These are phyloP conservation scores for Brenthis daphne DNA, from an alignment of 2,888 invertebrate species.

Conservation along the genomic window DNA sequence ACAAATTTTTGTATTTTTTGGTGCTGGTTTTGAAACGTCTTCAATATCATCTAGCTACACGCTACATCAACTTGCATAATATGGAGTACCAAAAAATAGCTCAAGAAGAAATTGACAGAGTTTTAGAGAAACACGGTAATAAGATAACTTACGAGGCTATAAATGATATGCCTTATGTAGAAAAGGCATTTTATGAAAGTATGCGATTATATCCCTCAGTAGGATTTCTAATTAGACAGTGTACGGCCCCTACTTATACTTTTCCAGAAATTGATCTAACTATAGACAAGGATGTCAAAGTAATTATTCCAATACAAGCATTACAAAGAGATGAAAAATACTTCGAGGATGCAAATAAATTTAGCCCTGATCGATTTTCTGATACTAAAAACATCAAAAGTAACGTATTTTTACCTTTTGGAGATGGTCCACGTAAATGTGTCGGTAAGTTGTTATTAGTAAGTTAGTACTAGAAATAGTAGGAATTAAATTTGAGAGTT, in stretches of 20 bases:
- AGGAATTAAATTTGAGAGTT: no score
- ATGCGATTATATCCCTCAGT: slow-evolving; percentile 73
- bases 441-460: slow-evolving; percentile 57
- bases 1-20: slow-evolving; percentile 74
- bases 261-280: slow-evolving; percentile 65
- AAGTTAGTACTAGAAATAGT: background rate
- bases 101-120: slow-evolving; percentile 68
- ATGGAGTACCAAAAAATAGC: slow-evolving; percentile 70
- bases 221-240: slow-evolving; percentile 63
- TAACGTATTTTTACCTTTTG: slow-evolving; percentile 67
- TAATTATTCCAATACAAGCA: slow-evolving; percentile 67
- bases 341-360: slow-evolving; percentile 62
- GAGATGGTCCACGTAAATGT: slow-evolving; percentile 70
- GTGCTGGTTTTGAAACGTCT: slow-evolving; percentile 79
- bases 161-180: slow-evolving; percentile 68
- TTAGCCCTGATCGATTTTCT: slow-evolving; percentile 66
- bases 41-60: slow-evolving; percentile 75
- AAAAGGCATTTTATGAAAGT: slow-evolving; percentile 68
- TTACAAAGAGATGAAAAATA: slow-evolving; percentile 67
- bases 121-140: slow-evolving; percentile 59
- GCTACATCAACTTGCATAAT: slow-evolving; percentile 72
- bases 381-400: slow-evolving; percentile 55
- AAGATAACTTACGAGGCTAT: slow-evolving; percentile 68
- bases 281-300: slow-evolving; percentile 61
- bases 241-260: slow-evolving; percentile 64